These are phyloP conservation scores for Dusona sp. DNA, from an alignment of 2,888 invertebrate genomes.

Conservation along the genomic window DNA sequence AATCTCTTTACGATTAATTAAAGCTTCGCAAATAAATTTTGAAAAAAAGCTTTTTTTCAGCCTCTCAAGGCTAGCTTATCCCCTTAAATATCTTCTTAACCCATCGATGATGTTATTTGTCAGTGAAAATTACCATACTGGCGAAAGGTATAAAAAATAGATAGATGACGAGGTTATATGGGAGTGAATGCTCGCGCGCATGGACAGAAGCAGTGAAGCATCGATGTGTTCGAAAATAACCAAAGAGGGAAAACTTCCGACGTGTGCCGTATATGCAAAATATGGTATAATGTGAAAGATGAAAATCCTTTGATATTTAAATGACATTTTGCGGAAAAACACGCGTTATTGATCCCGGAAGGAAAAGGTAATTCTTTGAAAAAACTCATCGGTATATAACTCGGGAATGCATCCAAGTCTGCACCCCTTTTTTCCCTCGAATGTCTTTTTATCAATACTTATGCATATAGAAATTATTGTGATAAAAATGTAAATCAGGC, in stretches of 20 bases:
- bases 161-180: constrained; percentile 8
- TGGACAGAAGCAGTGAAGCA: constrained; percentile 22
- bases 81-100: background rate
- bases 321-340: constrained; percentile 59
- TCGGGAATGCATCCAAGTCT: constrained; percentile 5
- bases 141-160: constrained; percentile 11
- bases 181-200: background rate
- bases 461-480: background rate
- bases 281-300: constrained; percentile 26
- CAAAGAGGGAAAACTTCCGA: constrained; percentile 26
- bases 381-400: constrained; percentile 10
- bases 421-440: constrained; percentile 4
- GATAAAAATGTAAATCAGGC: background rate
- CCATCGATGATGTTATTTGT: constrained; percentile 17
- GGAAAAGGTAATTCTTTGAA: constrained; percentile 24
- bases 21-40: no score
- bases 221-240: constrained; percentile 43
- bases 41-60: no score
- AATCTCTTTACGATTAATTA: no score
- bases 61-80: no score
- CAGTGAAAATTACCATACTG: constrained; percentile 31
- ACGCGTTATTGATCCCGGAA: constrained; percentile 27
- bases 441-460: background rate
- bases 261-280: constrained; percentile 2
- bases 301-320: constrained; percentile 66